A percentile compares a stretch with the other conserved stretches of the same genome.
Evolutionary conservation across 2,797 vertebrate species (phyloP).

Genomic region (Lindbergichthys nudifrons): DNA sequence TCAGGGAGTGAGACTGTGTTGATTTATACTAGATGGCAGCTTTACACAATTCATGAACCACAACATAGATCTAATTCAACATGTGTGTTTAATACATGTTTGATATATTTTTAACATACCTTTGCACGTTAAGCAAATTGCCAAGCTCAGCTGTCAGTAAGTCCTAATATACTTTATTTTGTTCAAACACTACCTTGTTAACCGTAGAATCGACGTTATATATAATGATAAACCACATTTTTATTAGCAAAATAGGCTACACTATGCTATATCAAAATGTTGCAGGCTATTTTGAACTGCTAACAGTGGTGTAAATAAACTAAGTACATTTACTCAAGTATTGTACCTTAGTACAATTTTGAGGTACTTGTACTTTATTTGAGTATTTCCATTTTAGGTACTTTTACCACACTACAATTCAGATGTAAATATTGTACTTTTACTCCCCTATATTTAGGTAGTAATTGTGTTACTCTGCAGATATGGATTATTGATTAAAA

Average conservation of each 20-base stretch:
- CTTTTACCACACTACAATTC: no score
- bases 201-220: not conserved
- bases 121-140: not conserved
- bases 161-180: not conserved
- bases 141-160: not conserved
- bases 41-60: conserved; percentile 75
- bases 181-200: not conserved
- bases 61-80: conserved; percentile 34
- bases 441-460: no score
- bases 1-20: conserved; percentile 7
- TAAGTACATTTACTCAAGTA: no score
- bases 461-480: no score
- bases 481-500: no score
- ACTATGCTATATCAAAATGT: no score
- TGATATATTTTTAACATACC: not conserved
- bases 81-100: conserved; percentile 3
- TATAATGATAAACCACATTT: not conserved
- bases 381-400: no score
- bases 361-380: no score
- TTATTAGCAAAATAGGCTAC: not conserved
- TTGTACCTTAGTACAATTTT: no score
- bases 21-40: conserved; percentile 87
- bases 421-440: no score
- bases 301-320: no score
- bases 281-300: no score